Evolutionary conservation across 1,140 invertebrate genomes (phyloP).

Genomic region (Hyphantria cunea): DNA sequence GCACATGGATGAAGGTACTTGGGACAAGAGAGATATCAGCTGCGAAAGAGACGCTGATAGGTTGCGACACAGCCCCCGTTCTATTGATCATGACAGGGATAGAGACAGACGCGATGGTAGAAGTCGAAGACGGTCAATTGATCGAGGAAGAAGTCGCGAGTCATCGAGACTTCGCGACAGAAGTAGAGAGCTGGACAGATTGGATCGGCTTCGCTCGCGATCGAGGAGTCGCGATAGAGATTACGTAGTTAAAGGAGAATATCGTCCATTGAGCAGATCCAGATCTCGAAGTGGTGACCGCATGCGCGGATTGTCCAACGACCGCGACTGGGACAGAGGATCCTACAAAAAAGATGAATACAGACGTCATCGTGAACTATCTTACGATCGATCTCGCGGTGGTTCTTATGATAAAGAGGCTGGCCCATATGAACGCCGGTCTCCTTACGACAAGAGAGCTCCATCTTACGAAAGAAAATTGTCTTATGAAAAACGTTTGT

Average conservation of each 20-base stretch:
- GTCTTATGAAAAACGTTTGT: slow-evolving; percentile 69
- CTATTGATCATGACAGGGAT: slow-evolving; percentile 60
- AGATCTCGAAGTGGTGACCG: slow-evolving; percentile 75
- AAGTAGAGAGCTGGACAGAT: slow-evolving; percentile 59
- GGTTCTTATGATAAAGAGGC: slow-evolving; percentile 65
- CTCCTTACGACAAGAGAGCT: slow-evolving; percentile 71
- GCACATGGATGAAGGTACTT: slow-evolving; percentile 80
- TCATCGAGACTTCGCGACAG: slow-evolving; percentile 61
- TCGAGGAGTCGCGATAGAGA: slow-evolving; percentile 82
- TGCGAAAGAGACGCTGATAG: slow-evolving; percentile 76
- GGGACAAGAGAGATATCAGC: slow-evolving; percentile 80
- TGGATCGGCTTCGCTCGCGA: slow-evolving; percentile 76
- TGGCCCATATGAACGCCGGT: slow-evolving; percentile 55
- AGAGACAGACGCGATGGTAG: slow-evolving; percentile 61
- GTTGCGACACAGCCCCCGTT: slow-evolving; percentile 62
- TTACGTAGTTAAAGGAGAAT: slow-evolving; percentile 76
- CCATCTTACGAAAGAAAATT: slow-evolving; percentile 74
- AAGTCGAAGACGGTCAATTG: slow-evolving; percentile 60
- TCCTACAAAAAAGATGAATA: slow-evolving; percentile 81
- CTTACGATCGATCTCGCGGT: slow-evolving; percentile 73
- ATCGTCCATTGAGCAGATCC: slow-evolving; percentile 69
- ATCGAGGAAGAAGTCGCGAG: slow-evolving; percentile 48
- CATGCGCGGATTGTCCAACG: slow-evolving; percentile 60
- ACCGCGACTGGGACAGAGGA: slow-evolving; percentile 76
- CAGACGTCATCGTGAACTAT: slow-evolving; percentile 68